Base-by-base conservation (phyloP, 2,113 vertebrate genomes). In the Pyrgilauda ruficollis region DNA sequence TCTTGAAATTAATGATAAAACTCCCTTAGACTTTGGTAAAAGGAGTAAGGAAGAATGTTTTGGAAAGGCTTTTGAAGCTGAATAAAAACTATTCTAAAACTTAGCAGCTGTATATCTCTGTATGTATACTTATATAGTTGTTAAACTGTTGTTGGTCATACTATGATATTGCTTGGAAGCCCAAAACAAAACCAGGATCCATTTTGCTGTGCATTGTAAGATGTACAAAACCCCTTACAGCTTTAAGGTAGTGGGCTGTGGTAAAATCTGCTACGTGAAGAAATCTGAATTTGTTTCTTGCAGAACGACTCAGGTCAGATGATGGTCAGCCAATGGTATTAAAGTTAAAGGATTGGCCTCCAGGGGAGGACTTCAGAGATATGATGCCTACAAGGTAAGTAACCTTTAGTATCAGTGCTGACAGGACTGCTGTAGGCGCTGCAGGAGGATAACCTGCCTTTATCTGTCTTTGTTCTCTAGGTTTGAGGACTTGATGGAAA, bases 261-360 rank as follows among this genome's bases (percentile, higher is more conserved):
- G 47, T 87, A 21, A 74, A 76, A 41, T 41, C 39, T 41, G 6
- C 39, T 41, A 28, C 59, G 14, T 62, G 28, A 47, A 84, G 52
- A 90, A 89, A 84, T 89, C 21, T 84, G 55, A 26, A 82, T 92
- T 81, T 95, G 49, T 96, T 81, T 97, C 84, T 94, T 98, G 31
- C 91, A 99, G 99, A 99, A 83, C 98, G 99, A 70, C 98, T 99
- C 61, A 97, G 98, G 87, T 99, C 99, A 81, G 96, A 96, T 46
- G 99, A 99, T 56, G 99, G 99, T 28, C 98, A 98, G 62, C 99
- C 99, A 43, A 99, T 99, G 99, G 99, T 99, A 94, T 98, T 99
- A 55, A 99, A 99, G 96, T 97, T 99, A 93, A 99, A 99, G 96
- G 99, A 99, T 14, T 99, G 99, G 99, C 99, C 99, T 93, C 99